These are phyloP conservation scores for Ormia ochracea DNA, from an alignment of 2,888 invertebrate genomes.

Conservation along the genomic window DNA sequence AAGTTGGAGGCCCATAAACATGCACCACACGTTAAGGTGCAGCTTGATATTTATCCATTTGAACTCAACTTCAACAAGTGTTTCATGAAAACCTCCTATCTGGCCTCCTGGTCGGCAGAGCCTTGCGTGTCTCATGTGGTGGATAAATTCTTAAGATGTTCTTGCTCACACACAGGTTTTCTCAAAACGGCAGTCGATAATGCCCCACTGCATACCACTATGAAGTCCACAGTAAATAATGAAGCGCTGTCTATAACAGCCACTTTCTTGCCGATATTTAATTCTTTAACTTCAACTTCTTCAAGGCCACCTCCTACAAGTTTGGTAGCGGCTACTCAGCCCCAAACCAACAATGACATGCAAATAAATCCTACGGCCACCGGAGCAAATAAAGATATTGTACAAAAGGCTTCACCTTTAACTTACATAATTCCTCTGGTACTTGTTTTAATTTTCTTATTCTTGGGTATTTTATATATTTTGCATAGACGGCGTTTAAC, in stretches of 20 bases:
- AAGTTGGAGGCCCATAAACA: background rate
- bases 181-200: conserved; percentile 30
- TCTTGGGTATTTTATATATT: conserved; percentile 29
- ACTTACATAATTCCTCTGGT: conserved; percentile 46
- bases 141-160: conserved; percentile 49
- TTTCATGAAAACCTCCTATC: conserved; percentile 46
- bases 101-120: conserved; percentile 41
- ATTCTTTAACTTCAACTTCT: conserved; percentile 11
- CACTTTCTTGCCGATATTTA: conserved; percentile 24
- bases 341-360: conserved; percentile 19
- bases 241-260: background rate
- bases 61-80: conserved; percentile 45
- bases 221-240: conserved; percentile 6
- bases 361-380: conserved; percentile 11
- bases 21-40: conserved; percentile 17
- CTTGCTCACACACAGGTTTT: conserved; percentile 52
- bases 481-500: conserved; percentile 40
- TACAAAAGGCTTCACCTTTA: conserved; percentile 43
- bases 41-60: conserved; percentile 50
- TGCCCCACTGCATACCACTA: background rate
- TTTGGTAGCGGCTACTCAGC: background rate
- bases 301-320: background rate
- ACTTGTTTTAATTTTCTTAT: conserved; percentile 38
- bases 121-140: conserved; percentile 39
- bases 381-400: background rate